A percentile compares a stretch with the other conserved stretches of the same genome.
phyloP scores from a whole-genome alignment of 2,888 invertebrate species.

The Vandiemenella viatica region DNA sequence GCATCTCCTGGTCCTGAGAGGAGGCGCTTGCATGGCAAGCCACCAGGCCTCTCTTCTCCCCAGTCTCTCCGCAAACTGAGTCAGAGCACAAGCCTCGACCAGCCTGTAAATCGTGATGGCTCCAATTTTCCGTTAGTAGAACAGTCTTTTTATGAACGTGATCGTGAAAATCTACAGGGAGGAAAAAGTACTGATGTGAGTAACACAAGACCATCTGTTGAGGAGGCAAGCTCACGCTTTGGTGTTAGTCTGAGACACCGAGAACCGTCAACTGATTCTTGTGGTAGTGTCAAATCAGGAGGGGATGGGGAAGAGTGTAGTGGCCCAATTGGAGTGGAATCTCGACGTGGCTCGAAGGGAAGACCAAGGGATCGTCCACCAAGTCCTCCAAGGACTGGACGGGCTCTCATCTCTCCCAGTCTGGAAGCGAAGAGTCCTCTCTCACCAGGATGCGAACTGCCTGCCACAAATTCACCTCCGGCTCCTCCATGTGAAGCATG shows the following conservation, averaged over 20 bases:
- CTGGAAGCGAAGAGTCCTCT: slow-evolving; percentile 21
- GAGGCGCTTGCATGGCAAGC: slow-evolving; percentile 14
- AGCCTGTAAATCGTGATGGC: slow-evolving; percentile 4
- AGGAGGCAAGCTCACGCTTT: slow-evolving; percentile 55
- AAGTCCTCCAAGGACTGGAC: slow-evolving; percentile 21
- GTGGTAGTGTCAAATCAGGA: slow-evolving; percentile 38
- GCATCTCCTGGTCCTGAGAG: slow-evolving; percentile 20
- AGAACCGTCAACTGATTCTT: slow-evolving; percentile 43
- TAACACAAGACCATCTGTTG: slow-evolving; percentile 45
- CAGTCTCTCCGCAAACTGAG: slow-evolving; percentile 6
- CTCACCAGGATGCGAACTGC: slow-evolving; percentile 28
- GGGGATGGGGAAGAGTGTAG: slow-evolving; percentile 20
- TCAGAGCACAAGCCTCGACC: slow-evolving; percentile 9
- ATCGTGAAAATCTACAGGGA: slow-evolving; percentile 6
- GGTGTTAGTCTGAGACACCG: slow-evolving; percentile 49
- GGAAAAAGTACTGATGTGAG: slow-evolving; percentile 9
- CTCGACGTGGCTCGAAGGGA: slow-evolving; percentile 26
- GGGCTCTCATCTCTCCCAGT: slow-evolving; percentile 9
- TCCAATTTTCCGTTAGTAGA: slow-evolving; percentile 15
- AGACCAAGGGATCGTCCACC: slow-evolving; percentile 28
- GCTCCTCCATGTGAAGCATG: slow-evolving; percentile 27
- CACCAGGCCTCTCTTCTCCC: slow-evolving; percentile 18
- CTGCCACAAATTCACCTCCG: slow-evolving; percentile 18
- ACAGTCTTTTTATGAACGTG: slow-evolving; percentile 14
- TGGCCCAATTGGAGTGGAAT: slow-evolving; percentile 26